These are phyloP conservation scores for Octomys mimax DNA, from an alignment of 2,797 vertebrate species.

Conservation along the genomic window DNA sequence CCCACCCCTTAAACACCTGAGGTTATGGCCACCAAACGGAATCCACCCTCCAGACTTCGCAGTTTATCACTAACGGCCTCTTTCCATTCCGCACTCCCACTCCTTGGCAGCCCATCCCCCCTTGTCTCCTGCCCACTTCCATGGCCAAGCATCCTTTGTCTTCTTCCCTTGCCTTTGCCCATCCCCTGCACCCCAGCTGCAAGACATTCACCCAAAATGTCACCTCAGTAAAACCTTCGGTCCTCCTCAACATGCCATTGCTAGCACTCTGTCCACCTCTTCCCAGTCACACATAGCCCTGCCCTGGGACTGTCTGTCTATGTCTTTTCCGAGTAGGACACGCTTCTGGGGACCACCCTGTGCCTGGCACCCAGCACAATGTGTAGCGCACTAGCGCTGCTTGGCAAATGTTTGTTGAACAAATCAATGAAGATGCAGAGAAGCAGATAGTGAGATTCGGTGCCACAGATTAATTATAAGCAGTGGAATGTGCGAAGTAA, in stretches of 20 bases:
- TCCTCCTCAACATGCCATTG: not conserved
- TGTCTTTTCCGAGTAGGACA: not conserved
- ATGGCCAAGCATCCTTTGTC: not conserved
- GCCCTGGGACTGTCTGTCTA: not conserved
- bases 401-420: not conserved
- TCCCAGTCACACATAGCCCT: not conserved
- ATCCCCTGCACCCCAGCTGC: not conserved
- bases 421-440: slow-evolving; percentile 36
- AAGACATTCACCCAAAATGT: not conserved
- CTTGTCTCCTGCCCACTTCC: not conserved
- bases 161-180: not conserved
- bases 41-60: not conserved
- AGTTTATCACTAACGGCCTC: not conserved
- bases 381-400: not conserved
- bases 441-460: not conserved
- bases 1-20: not conserved
- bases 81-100: not conserved
- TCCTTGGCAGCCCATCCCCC: not conserved
- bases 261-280: rapidly evolving
- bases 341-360: not conserved
- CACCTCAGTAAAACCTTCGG: not conserved
- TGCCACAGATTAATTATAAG: not conserved
- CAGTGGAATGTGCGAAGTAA: not conserved
- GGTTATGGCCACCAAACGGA: not conserved
- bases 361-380: not conserved